Percentiles rank a stretch among this genome's conserved stretches.
These are phyloP conservation scores for Buathra laborator DNA, from an alignment of 2,888 invertebrate species.

Conservation along the genomic window DNA sequence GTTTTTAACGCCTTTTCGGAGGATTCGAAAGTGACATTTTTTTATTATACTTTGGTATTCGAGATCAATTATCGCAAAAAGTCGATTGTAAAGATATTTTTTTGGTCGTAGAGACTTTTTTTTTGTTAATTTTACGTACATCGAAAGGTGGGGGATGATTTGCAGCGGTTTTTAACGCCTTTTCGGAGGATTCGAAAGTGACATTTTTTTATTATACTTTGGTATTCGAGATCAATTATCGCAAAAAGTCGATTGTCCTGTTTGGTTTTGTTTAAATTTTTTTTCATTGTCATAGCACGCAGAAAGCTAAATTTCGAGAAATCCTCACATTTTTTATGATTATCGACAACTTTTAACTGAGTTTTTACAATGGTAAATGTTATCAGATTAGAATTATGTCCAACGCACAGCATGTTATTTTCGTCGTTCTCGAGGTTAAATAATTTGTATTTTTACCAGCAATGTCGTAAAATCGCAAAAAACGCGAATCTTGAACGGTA, in stretches of 20 bases:
- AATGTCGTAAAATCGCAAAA: neutral
- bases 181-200: neutral
- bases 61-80: no score
- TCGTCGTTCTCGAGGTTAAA: neutral
- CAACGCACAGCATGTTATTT: neutral
- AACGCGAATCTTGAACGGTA: neutral
- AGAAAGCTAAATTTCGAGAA: neutral
- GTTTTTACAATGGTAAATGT: neutral
- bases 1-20: neutral
- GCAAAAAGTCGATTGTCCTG: neutral
- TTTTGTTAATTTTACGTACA: no score
- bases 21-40: neutral
- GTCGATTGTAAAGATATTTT: no score
- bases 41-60: no score
- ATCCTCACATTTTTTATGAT: neutral
- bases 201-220: neutral
- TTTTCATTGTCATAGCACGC: neutral
- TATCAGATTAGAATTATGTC: neutral
- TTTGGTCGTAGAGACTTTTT: neutral
- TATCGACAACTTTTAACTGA: neutral
- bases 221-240: neutral
- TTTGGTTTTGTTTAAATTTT: neutral
- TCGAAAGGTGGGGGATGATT: no score
- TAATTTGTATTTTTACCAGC: neutral
- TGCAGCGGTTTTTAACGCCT: no score